Base-by-base conservation (phyloP, 2,888 invertebrate genomes). In the Eupithecia abbreviata region DNA sequence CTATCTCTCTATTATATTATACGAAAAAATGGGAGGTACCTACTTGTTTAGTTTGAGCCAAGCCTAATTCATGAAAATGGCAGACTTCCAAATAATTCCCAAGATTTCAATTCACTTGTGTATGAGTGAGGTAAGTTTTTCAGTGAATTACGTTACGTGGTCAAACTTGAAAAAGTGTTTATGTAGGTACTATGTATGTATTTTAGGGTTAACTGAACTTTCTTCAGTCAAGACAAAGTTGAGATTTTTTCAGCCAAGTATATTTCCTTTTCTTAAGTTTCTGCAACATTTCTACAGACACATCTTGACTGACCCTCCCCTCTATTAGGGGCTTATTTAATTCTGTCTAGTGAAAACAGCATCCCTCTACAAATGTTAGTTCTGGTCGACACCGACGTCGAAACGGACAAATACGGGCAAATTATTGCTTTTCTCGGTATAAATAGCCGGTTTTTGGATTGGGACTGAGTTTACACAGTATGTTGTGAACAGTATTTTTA, bases 281-380 rank as follows among this genome's bases (percentile, higher is more conserved):
- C 45, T n/a, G 7, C 6, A 43, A 45, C n/a, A 10, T 45, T 42
- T 18, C 68, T 68, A 7, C 10, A 43, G n/a, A n/a, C 69, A 69
- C 47, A 30, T 69, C 69, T 49, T 69, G 47, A 49, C 69, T 45
- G 47, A 13, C 45, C 42, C 76, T 30, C 86, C 90, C 90, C 88
- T 88, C 86, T 89, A 92, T 92, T 91, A 92, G 85, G 84, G 90
- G 83, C 92, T 93, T 92, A 94, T 95, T 95, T 94, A 94, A 94
- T 94, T 94, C 91, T 86, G 92, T 81, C 90, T 87, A 90, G 89
- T 89, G 91, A 92, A 90, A 93, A 93, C 90, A 93, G 85, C 84
- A 83, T 80, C 86, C 89, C 90, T 88, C 86, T 84, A 90, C 87
- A 90, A 91, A 90, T 93, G 94, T 94, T 93, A 85, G 91, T 90